phyloP scores from a whole-genome alignment of 2,797 vertebrate species.

The Phataginus tetradactyla region DNA sequence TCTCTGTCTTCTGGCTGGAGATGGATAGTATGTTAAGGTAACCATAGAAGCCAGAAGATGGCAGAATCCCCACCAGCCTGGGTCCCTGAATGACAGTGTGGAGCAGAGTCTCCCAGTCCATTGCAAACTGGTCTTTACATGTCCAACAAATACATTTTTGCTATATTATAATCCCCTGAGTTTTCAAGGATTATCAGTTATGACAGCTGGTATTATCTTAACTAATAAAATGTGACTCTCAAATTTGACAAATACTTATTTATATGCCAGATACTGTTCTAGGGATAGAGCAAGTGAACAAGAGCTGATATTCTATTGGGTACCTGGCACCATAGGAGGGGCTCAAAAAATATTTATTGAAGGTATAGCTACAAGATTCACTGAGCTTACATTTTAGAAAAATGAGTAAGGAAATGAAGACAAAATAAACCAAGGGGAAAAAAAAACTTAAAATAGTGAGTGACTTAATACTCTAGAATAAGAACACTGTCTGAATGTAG shows the following conservation, averaged over 20 bases:
- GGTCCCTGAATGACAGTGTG: not conserved
- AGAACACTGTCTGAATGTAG: not conserved
- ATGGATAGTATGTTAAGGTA: not conserved
- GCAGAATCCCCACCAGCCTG: not conserved
- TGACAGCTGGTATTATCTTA: not conserved
- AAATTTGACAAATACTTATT: not conserved
- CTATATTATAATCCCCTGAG: not conserved
- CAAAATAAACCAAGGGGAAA: not conserved
- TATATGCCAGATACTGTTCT: not conserved
- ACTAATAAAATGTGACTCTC: not conserved
- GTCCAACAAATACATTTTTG: not conserved
- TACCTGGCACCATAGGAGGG: not conserved
- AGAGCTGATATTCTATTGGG: not conserved
- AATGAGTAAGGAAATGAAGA: not conserved
- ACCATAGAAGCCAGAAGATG: not conserved
- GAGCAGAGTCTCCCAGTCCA: not conserved
- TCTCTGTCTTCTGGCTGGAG: not conserved
- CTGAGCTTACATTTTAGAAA: not conserved
- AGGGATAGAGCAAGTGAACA: not conserved
- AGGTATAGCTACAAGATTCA: not conserved
- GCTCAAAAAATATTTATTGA: not conserved
- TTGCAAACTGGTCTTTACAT: not conserved
- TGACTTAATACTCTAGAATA: not conserved
- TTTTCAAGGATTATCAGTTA: not conserved
- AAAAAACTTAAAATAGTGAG: not conserved